Percentiles rank a stretch among this genome's conserved stretches.
Conservation (phyloP, 2,888 invertebrate genomes). For the Lumbricus terrestris region DNA sequence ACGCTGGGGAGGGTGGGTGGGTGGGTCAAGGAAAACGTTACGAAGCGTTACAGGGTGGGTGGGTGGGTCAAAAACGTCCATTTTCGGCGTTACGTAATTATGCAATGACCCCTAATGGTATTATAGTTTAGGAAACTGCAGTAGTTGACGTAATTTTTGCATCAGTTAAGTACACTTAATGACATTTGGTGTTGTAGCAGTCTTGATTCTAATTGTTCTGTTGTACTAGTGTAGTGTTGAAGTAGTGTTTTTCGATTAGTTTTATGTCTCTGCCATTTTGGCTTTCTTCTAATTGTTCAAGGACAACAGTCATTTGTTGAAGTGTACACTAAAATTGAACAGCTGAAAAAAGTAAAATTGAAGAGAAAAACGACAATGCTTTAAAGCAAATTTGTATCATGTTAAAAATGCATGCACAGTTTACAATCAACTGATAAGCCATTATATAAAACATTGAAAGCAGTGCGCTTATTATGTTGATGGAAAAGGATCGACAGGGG, state of each 20-base stretch:
- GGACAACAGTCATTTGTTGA: too few species aligned
- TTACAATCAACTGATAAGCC: background rate
- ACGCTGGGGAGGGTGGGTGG: too few species aligned
- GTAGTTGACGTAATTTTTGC: background rate
- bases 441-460: background rate
- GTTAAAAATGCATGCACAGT: background rate
- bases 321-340: too few species aligned
- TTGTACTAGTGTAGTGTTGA: background rate
- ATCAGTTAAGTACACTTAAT: background rate
- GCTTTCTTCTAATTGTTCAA: too few species aligned
- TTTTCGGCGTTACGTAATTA: too few species aligned
- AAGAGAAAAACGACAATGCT: background rate
- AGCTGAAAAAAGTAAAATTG: too few species aligned
- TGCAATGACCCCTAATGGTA: too few species aligned
- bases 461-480: background rate
- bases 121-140: background rate
- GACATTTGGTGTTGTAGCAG: background rate
- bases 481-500: background rate
- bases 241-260: background rate
- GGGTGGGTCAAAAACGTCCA: too few species aligned
- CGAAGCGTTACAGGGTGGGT: too few species aligned
- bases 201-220: background rate
- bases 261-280: background rate
- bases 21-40: too few species aligned
- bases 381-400: background rate